Evolutionary conservation across 1,140 invertebrate genomes (phyloP).

Genomic region (Cotesia glomerata): DNA sequence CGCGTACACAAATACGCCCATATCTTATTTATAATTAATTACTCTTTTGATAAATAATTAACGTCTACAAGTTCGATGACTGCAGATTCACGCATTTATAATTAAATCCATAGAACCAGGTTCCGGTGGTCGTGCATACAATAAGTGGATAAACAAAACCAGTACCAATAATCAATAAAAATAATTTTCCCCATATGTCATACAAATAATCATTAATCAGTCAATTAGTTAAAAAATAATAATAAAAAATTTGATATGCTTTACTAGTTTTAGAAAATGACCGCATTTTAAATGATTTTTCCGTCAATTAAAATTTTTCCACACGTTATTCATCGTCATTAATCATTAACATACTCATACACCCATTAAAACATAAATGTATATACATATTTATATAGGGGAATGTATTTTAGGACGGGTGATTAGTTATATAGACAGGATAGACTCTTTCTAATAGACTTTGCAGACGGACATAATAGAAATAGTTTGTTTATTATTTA

Average conservation of each 20-base stretch:
- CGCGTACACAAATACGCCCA: not conserved
- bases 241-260: slow-evolving; percentile 8
- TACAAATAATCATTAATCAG: not conserved
- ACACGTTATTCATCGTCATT: not conserved
- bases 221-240: not conserved
- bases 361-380: not conserved
- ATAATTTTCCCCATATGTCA: not conserved
- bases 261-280: not conserved
- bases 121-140: not conserved
- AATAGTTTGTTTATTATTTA: slow-evolving; percentile 52
- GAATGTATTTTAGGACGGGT: slow-evolving; percentile 10
- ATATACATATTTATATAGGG: slow-evolving; percentile 13
- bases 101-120: not conserved
- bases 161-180: not conserved
- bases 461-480: slow-evolving; percentile 63
- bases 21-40: not conserved
- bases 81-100: not conserved
- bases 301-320: not conserved
- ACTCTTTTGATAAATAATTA: not conserved
- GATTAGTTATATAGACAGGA: slow-evolving; percentile 39
- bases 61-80: not conserved
- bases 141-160: not conserved
- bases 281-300: no score
- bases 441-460: slow-evolving; percentile 63
- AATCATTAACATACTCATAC: not conserved